A percentile compares a stretch with the other conserved stretches of the same genome.
Conservation (phyloP, 2,888 invertebrate species). For the Drosophila ezoana region DNA sequence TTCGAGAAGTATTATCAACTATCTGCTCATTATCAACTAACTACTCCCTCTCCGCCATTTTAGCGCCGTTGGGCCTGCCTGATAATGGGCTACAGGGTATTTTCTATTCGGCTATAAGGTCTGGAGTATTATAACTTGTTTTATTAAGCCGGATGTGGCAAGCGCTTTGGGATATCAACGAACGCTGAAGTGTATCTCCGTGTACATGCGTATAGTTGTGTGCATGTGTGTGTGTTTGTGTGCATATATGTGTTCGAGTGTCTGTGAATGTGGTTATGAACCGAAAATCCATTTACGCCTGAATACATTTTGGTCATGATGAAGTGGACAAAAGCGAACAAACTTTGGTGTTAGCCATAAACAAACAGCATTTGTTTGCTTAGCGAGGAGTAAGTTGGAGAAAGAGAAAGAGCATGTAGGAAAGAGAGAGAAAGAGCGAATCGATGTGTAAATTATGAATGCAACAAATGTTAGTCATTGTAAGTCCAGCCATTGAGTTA, state of each 20-base stretch:
- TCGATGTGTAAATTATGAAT: slow-evolving; percentile 63
- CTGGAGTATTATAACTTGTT: not conserved
- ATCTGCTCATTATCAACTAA: no score
- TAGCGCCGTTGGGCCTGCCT: no score
- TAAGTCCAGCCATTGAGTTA: slow-evolving; percentile 48
- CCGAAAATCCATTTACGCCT: slow-evolving; percentile 72
- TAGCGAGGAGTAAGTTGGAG: not conserved
- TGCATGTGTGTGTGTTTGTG: slow-evolving; percentile 11
- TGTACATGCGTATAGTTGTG: slow-evolving; percentile 10
- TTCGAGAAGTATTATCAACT: no score
- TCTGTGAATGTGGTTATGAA: slow-evolving; percentile 56
- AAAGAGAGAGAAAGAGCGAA: not conserved
- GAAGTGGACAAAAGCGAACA: slow-evolving; percentile 53
- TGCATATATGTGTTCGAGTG: slow-evolving; percentile 6
- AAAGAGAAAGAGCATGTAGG: not conserved
- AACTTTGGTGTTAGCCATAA: slow-evolving; percentile 47
- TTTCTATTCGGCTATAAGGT: not conserved
- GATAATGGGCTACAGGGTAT: slow-evolving; percentile 10
- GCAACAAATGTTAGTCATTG: slow-evolving; percentile 57
- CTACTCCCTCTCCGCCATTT: no score
- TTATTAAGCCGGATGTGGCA: slow-evolving; percentile 41
- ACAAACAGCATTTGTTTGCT: slow-evolving; percentile 34
- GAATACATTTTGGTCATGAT: slow-evolving; percentile 57
- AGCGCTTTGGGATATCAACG: slow-evolving; percentile 42
- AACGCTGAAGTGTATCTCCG: slow-evolving; percentile 45